Conservation (phyloP, 2,888 invertebrate genomes). For the Diplazon laetatorius region DNA sequence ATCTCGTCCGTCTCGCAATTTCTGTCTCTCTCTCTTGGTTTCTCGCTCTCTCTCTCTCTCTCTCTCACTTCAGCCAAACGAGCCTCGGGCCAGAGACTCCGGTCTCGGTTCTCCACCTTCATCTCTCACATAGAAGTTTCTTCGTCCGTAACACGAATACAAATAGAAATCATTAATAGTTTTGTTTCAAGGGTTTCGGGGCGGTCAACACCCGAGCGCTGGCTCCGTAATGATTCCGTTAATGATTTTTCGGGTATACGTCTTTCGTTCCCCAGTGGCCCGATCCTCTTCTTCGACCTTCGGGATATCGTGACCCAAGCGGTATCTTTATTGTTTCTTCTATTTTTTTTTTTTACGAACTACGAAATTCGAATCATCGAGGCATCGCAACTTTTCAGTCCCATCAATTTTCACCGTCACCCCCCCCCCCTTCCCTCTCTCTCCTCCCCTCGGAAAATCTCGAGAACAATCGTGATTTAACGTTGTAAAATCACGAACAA, state of each 20-base stretch:
- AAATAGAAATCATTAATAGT: conserved; percentile 81
- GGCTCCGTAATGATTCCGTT: conserved; percentile 67
- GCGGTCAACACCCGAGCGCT: conserved; percentile 53
- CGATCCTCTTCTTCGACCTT: conserved; percentile 46
- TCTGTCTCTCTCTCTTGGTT: conserved; percentile 25
- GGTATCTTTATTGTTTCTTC: conserved; percentile 54
- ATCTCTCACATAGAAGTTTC: conserved; percentile 39
- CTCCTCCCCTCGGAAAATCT: too few relatives aligned
- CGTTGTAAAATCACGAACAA: conserved; percentile 61
- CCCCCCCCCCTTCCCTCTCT: too few relatives aligned
- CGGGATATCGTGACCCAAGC: conserved; percentile 20
- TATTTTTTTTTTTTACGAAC: too few relatives aligned
- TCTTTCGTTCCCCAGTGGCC: conserved; percentile 33
- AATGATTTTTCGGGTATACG: conserved; percentile 76
- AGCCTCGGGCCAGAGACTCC: conserved; percentile 48
- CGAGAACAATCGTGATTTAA: conserved; percentile 74
- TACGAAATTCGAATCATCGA: conserved; percentile 45
- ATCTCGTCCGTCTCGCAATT: conserved; percentile 38
- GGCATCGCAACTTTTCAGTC: conserved; percentile 16
- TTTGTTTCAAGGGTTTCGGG: conserved; percentile 78
- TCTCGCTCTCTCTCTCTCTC: conserved; percentile 19
- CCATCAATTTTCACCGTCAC: conserved; percentile 42
- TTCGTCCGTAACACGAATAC: conserved; percentile 75
- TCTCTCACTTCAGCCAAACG: conserved; percentile 43
- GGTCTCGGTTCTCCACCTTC: conserved; percentile 63